Percentiles rank a stretch among this genome's conserved stretches.
Evolutionary conservation across 2,797 vertebrate genomes (phyloP).

Genomic region (Ispidina lecontei): DNA sequence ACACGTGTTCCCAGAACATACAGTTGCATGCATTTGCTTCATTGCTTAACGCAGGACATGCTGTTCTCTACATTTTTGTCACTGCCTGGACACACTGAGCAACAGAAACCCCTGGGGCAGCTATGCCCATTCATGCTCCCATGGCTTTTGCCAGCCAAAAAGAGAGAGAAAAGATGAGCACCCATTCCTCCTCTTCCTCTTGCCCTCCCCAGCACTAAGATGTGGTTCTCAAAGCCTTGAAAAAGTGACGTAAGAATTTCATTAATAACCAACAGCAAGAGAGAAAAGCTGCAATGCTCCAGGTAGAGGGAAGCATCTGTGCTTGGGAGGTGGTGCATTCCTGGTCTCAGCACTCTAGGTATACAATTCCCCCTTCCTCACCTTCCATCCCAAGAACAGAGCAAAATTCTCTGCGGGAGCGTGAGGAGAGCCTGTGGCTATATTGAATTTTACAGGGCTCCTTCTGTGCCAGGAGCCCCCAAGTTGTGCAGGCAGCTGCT

Average conservation of each 20-base stretch:
- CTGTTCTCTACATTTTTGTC: neutral
- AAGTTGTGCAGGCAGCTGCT: neutral
- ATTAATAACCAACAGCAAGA: neutral
- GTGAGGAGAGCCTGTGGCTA: neutral
- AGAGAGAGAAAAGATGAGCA: neutral
- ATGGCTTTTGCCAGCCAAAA: neutral
- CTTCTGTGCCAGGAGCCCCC: neutral
- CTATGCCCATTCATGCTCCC: neutral
- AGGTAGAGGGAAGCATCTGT: neutral
- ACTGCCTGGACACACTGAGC: neutral
- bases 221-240: neutral
- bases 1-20: neutral
- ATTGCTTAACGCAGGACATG: fast-evolving
- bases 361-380: neutral
- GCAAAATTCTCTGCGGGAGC: neutral
- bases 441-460: slow-evolving; percentile 21
- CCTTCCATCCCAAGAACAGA: neutral
- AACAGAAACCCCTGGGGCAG: neutral
- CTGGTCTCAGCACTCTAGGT: neutral
- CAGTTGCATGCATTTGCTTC: fast-evolving
- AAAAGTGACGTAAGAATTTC: neutral
- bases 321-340: neutral
- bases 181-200: neutral
- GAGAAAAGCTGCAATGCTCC: neutral
- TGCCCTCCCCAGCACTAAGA: neutral